Percentiles rank a stretch among this genome's conserved stretches.
Evolutionary conservation across 1,140 invertebrate species (phyloP).

Genomic region (Helicoverpa armigera): DNA sequence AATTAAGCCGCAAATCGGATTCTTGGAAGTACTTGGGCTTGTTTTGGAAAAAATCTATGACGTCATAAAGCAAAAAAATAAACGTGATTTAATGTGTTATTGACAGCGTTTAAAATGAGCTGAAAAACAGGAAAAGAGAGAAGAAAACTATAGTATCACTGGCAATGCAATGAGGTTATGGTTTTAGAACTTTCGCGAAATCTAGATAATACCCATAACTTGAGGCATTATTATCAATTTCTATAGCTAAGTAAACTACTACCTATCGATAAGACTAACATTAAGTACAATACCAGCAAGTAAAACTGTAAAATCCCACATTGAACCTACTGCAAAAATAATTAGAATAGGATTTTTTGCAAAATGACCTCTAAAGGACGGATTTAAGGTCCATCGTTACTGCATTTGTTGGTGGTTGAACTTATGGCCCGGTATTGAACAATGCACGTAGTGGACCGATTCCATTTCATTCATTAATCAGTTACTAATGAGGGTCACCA

Average conservation of each 20-base stretch:
- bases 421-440: conserved; percentile 30
- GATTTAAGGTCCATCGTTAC: background rate
- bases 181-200: too few relatives aligned
- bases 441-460: conserved; percentile 27
- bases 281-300: too few relatives aligned
- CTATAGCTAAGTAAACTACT: too few relatives aligned
- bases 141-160: too few relatives aligned
- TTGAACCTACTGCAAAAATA: background rate
- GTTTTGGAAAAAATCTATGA: background rate
- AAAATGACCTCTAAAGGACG: background rate
- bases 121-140: too few relatives aligned
- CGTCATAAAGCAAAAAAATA: background rate
- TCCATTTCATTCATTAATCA: conserved; percentile 39
- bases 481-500: conserved; percentile 8
- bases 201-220: too few relatives aligned
- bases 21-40: conserved; percentile 10
- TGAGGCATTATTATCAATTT: too few relatives aligned
- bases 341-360: background rate
- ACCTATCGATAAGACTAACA: too few relatives aligned
- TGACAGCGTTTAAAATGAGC: too few relatives aligned
- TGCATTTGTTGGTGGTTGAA: background rate
- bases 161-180: too few relatives aligned
- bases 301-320: background rate
- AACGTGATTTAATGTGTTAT: too few relatives aligned
- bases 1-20: conserved; percentile 7